A percentile compares a stretch with the other conserved stretches of the same genome.
Conservation (phyloP, 2,888 invertebrate genomes). For the Drosophila multiciliata region DNA sequence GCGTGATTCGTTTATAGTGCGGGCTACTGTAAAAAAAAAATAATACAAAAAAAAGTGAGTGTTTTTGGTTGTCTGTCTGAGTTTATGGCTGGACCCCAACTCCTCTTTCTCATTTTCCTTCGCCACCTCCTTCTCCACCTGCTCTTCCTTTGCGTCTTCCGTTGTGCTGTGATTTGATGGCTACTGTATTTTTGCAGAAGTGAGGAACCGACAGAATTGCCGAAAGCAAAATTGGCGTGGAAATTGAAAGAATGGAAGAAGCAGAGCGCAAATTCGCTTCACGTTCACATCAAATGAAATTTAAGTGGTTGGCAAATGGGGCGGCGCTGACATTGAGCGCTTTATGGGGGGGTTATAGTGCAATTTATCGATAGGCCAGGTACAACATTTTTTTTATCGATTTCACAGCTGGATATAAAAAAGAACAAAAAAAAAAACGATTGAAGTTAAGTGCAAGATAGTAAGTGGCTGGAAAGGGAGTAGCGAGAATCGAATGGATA, state of each 20-base stretch:
- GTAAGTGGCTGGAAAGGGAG: slow-evolving; percentile 6
- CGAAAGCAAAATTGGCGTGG: slow-evolving; percentile 71
- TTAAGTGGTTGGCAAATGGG: slow-evolving; percentile 53
- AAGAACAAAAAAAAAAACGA: not conserved
- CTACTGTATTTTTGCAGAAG: slow-evolving; percentile 71
- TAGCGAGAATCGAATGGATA: slow-evolving; percentile 2
- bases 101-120: not conserved
- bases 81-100: slow-evolving; percentile 19
- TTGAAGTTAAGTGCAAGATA: slow-evolving; percentile 31
- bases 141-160: slow-evolving; percentile 1
- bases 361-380: slow-evolving; percentile 48
- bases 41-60: slow-evolving; percentile 1
- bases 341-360: slow-evolving; percentile 2
- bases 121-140: not conserved
- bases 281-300: slow-evolving; percentile 53
- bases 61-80: slow-evolving; percentile 15
- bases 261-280: slow-evolving; percentile 27
- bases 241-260: slow-evolving; percentile 59
- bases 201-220: slow-evolving; percentile 52
- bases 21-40: slow-evolving; percentile 23
- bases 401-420: slow-evolving; percentile 47
- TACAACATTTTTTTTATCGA: slow-evolving; percentile 42
- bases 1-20: slow-evolving; percentile 33
- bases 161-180: slow-evolving; percentile 51
- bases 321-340: slow-evolving; percentile 51